Conservation (phyloP, 2,113 vertebrate species). For the Pygoscelis antarcticus region DNA sequence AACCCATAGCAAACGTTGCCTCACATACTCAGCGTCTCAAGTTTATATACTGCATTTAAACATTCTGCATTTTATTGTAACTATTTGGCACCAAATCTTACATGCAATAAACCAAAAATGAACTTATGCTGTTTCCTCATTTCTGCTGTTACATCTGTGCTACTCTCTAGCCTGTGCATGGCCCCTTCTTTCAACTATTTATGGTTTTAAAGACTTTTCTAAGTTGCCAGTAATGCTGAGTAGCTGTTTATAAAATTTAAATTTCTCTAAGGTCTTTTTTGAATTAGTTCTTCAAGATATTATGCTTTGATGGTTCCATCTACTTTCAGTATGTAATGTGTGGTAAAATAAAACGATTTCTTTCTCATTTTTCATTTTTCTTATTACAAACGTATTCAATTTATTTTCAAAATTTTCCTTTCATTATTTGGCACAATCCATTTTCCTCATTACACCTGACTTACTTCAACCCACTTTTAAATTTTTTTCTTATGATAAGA, state of each 20-base stretch:
- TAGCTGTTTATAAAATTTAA: neutral
- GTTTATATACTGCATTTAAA: neutral
- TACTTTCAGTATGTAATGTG: neutral
- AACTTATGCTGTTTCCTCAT: neutral
- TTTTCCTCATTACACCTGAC: neutral
- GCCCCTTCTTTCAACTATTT: neutral
- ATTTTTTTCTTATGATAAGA: neutral
- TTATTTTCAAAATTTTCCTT: neutral
- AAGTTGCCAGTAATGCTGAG: neutral
- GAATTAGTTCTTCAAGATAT: neutral
- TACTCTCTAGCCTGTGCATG: neutral
- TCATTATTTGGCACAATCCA: neutral
- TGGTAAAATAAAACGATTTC: neutral
- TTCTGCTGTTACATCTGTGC: neutral
- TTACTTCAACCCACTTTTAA: neutral
- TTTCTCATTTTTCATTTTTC: neutral
- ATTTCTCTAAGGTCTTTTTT: neutral
- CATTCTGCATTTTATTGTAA: conserved; percentile 7
- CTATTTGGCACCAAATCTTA: neutral
- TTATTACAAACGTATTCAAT: neutral
- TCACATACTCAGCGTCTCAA: neutral
- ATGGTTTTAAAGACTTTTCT: neutral
- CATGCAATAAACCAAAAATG: neutral
- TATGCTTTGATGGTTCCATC: neutral
- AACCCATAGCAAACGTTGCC: neutral